Evolutionary conservation across 2,888 invertebrate species (phyloP), one percentile per base, ranked within the genome.

Genomic region (Sesia bembeciformis): DNA sequence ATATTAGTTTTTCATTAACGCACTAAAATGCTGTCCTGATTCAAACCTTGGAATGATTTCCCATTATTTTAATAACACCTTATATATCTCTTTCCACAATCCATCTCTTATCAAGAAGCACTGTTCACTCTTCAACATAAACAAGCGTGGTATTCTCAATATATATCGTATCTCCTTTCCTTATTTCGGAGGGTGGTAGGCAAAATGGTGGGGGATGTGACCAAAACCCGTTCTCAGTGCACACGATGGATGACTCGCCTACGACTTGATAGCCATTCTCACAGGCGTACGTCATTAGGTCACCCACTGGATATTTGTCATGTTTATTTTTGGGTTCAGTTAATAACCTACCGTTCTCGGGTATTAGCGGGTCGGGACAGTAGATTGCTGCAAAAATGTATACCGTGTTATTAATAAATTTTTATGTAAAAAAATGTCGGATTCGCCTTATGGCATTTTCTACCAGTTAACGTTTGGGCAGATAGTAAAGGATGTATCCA

Each of bases 141-240:
- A 86, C 76, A 23, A 87, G 61, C 0, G 87, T 87, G 0, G 84
- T 83, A 51, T 88, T 89, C 53, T 84, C 88, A 50, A 85, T 68
- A 51, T 74, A 81, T 43, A 88, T 87, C 0, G 85, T 86, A 54
- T 87, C 86, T 0, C 81, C 58, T 58, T 80, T 81, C 4, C 70
- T 67, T 6, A 79, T 70, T 43, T 82, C 78, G 0, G 82, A 76
- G 0, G 82, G 84, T 4, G 73, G 78, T 3, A 86, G 66, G 92
- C 97, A 97, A 75, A 94, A 93, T 52, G 97, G 97, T 6, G 95
- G 93, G 39, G 94, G 94, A 77, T 96, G 95, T 3, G 96, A 96
- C 97, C 96, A 97, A 72, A 93, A 94, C 52, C 96, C 96, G 58
- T 93, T 94, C 77, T 96, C 96, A 4, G 95, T 96, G 84, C 97